Evolutionary conservation across 2,113 vertebrate genomes (phyloP).

Genomic region (Alaudala cheleensis): DNA sequence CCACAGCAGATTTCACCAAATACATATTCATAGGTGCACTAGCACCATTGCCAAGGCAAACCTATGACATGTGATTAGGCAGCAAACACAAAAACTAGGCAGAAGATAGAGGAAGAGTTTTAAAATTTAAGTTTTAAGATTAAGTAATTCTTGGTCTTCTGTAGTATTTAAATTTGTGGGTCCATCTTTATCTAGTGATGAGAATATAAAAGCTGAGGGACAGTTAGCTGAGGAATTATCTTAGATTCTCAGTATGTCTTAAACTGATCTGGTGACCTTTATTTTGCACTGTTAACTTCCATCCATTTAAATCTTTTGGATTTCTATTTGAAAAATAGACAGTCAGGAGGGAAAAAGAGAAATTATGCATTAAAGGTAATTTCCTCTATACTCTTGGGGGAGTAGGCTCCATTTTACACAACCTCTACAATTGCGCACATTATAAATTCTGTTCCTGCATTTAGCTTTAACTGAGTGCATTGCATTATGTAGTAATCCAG

Average conservation of each 20-base stretch:
- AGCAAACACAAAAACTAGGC: not conserved
- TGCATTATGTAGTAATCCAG: not conserved
- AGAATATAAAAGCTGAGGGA: not conserved
- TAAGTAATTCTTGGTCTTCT: not conserved
- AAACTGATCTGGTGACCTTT: not conserved
- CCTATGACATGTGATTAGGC: too few relatives aligned
- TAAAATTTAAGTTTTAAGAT: too few relatives aligned
- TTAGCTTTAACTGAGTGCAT: not conserved
- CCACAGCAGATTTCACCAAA: too few relatives aligned
- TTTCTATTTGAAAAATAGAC: not conserved
- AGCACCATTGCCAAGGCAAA: too few relatives aligned
- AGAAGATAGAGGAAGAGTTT: not conserved
- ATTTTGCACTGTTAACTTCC: not conserved
- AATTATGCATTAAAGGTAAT: not conserved
- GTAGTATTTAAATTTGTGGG: not conserved
- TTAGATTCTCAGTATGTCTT: not conserved
- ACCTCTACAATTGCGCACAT: accelerated
- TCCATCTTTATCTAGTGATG: not conserved
- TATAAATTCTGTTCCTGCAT: not conserved
- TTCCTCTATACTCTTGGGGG: not conserved
- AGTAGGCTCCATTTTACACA: not conserved
- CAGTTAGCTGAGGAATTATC: not conserved
- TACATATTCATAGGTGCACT: too few relatives aligned
- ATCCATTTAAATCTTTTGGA: not conserved
- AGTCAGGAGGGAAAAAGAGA: not conserved